These are phyloP conservation scores for Chlorodrepanis virens DNA, from an alignment of 2,113 vertebrate species.

Conservation along the genomic window DNA sequence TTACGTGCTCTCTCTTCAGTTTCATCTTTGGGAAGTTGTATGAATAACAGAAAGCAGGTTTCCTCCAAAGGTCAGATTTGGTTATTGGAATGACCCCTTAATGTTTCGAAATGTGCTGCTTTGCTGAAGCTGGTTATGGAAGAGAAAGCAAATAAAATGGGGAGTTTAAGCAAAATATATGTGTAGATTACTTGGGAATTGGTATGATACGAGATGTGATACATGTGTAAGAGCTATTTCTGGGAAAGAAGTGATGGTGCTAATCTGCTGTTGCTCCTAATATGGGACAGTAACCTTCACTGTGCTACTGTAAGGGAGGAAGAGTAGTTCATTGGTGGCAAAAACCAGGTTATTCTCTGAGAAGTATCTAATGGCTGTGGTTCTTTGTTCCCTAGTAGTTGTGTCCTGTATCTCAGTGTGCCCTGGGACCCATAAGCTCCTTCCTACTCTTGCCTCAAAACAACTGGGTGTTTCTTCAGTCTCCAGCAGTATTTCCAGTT, in stretches of 20 bases:
- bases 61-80: background rate
- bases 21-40: background rate
- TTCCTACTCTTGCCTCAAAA: background rate
- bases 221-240: background rate
- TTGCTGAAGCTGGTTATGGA: background rate
- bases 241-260: background rate
- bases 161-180: background rate
- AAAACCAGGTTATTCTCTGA: background rate
- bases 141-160: background rate
- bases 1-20: background rate
- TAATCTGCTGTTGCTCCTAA: background rate
- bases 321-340: background rate
- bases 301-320: background rate
- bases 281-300: background rate
- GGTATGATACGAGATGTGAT: background rate
- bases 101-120: background rate
- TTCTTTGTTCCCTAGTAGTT: background rate
- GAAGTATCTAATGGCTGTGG: background rate
- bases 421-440: rapidly evolving
- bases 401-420: background rate
- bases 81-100: background rate
- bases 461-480: background rate
- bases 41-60: background rate
- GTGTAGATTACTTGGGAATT: background rate
- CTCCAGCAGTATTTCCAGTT: background rate